phyloP scores from a whole-genome alignment of 2,113 vertebrate genomes.

The Corythoichthys intestinalis region DNA sequence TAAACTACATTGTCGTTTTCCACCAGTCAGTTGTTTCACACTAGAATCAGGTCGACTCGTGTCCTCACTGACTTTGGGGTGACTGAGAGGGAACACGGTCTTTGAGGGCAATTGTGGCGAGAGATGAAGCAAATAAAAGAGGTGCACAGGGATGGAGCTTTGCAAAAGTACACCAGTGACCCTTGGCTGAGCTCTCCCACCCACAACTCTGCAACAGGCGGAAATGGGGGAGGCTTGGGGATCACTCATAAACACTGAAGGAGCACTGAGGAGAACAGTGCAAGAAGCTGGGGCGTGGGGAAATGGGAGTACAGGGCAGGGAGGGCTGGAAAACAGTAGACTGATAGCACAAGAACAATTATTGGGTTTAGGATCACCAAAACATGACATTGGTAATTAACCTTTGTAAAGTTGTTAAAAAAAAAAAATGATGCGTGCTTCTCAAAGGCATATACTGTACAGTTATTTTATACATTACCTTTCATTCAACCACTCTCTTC shows the following conservation, averaged over 20 bases:
- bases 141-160: constrained; percentile 35
- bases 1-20: constrained; percentile 22
- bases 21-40: constrained; percentile 23
- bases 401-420: not conserved
- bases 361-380: constrained; percentile 64
- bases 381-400: constrained; percentile 68
- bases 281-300: constrained; percentile 35
- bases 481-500: not conserved
- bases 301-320: constrained; percentile 33
- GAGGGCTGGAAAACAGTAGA: constrained; percentile 40
- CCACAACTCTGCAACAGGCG: constrained; percentile 59
- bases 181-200: constrained; percentile 70
- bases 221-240: constrained; percentile 53
- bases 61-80: constrained; percentile 34
- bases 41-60: constrained; percentile 36
- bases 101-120: constrained; percentile 44
- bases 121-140: constrained; percentile 48
- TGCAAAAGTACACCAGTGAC: constrained; percentile 63
- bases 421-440: not conserved
- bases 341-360: constrained; percentile 53
- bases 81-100: constrained; percentile 60
- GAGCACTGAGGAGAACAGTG: constrained; percentile 34
- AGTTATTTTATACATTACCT: not conserved
- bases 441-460: too few species aligned
- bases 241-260: constrained; percentile 44